Evolutionary conservation across 2,888 invertebrate species (phyloP), one percentile per base, ranked within the genome.

Genomic region (Drosophila putrida): DNA sequence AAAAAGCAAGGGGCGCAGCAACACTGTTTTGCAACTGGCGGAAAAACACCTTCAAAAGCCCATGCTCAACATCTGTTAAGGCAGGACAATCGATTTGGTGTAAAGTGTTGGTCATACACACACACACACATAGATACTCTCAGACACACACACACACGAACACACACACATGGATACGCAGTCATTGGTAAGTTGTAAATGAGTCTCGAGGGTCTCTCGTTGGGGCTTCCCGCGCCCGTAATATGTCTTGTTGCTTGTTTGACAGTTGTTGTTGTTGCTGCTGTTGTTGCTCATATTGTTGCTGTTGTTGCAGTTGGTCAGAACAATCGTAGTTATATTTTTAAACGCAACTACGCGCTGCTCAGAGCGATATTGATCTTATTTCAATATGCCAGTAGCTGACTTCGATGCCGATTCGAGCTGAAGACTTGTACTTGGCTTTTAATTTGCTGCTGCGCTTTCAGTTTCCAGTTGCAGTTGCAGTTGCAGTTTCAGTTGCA

Each of bases 61-160:
- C 75, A 85, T 78, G 82, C 88, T 79, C 88, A 85, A 88, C 88
- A 83, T 85, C 88, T 88, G 85, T 85, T 88, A 70, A 65, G 71
- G 82, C 82, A 83, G 82, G 82, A 84, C 82, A 88, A 86, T 86
- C 86, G 83, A 82, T 83, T 85, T 79, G 68, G 77, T 68, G 73
- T 69, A 83, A 80, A 85, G 80, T 79, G 80, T 82, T 77, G 86
- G 47, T 62, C 59, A 63, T 46, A 71, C 68, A 82, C 61, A 80
- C 62, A 82, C 59, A 77, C 43, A 71, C 49, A 62, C 20, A 50
- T 39, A 63, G 51, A 62, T 35, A 46, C 36, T 50, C 41, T 51
- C 25, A 47, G n/a, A 60, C 38, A 41, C 31, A 53, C 38, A 41
- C 9, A 54, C 28, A 75, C 47, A 75, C 44, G 59, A 27, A 47